Base-by-base conservation (phyloP, 2,888 invertebrate genomes). In the Onchidella celtica region DNA sequence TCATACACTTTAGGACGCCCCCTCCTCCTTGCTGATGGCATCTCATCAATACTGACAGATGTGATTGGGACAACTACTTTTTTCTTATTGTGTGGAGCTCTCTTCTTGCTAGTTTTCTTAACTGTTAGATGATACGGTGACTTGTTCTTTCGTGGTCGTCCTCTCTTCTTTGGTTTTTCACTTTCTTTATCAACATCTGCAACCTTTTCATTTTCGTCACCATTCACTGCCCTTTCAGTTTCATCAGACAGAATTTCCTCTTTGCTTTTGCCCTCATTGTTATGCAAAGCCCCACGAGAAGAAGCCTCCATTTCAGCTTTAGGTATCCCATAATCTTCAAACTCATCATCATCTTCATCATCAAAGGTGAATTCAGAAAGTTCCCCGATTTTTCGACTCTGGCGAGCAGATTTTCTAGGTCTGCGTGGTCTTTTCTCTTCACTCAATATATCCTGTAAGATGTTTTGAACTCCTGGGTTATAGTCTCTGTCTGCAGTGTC, bases 1-100 rank as follows among this genome's bases (percentile, higher is more conserved):
- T 78, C 75, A 81, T 47, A 70, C 29, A 83, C 74, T 59, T 82
- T 82, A 14, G 84, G 82, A 9, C 82, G 63, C 21, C 83, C 83
- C 47, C 77, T 38, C 27, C 68, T 79, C 11, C 57, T 65, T 29
- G 65, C 29, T 27, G 47, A 32, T 17, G 55, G 27, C 21, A 65
- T 24, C 11, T 74, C 65, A 14, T 40, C 27, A 11, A 36, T n/a
- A 14, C 40, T 36, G 17, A n/a, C 69, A 55, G 74, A 59, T 17
- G 29, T 59, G 47, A 32, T 34, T n/a, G 57, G 59, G 40, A 40
- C 24, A 63, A 38, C 66, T 3, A 36, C 63, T 38, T 36, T 34
- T 29, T 9, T 57, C 59, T 63, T 55, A 11, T 55, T 34, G 27
- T 63, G 59, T 38, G 70, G 66, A 3, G 47, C 65, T 72, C 55